A percentile compares a stretch with the other conserved stretches of the same genome.
These are phyloP conservation scores for Synergus laeviventris DNA, from an alignment of 2,888 invertebrate genomes.

Conservation along the genomic window DNA sequence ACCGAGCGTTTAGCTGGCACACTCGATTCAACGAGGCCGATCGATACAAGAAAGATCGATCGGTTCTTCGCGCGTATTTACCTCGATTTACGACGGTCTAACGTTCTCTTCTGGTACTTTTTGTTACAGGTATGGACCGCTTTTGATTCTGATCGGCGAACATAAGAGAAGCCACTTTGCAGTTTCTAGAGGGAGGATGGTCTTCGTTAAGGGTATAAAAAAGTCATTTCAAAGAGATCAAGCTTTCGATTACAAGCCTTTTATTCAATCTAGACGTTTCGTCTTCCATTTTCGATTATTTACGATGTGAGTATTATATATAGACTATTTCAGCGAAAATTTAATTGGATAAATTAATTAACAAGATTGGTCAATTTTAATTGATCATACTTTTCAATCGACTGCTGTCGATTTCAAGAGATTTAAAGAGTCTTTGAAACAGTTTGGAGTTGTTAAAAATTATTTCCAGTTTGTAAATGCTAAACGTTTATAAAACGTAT, in stretches of 20 bases:
- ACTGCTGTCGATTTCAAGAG: no score
- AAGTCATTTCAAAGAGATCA: background rate
- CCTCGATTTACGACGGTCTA: constrained; percentile 33
- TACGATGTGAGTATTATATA: background rate
- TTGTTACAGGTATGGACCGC: constrained; percentile 48
- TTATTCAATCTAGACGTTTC: constrained; percentile 4
- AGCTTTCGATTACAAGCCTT: constrained; percentile 15
- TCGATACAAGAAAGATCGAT: constrained; percentile 36
- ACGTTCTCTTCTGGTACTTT: constrained; percentile 23
- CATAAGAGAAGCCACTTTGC: constrained; percentile 29
- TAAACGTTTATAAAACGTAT: no score
- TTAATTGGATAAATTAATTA: background rate
- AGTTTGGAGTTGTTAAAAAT: no score
- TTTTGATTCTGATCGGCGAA: constrained; percentile 39
- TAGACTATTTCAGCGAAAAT: background rate
- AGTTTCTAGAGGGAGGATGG: constrained; percentile 12
- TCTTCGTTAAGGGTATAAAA: background rate
- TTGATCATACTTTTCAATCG: no score
- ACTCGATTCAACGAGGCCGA: constrained; percentile 36
- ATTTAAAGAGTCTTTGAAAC: no score
- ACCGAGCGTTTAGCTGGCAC: constrained; percentile 30
- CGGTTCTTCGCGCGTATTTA: constrained; percentile 38
- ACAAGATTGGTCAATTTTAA: background rate
- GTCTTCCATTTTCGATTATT: background rate
- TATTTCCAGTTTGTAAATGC: no score